Evolutionary conservation across 2,888 invertebrate genomes (phyloP).

Genomic region (Lobophora halterata): DNA sequence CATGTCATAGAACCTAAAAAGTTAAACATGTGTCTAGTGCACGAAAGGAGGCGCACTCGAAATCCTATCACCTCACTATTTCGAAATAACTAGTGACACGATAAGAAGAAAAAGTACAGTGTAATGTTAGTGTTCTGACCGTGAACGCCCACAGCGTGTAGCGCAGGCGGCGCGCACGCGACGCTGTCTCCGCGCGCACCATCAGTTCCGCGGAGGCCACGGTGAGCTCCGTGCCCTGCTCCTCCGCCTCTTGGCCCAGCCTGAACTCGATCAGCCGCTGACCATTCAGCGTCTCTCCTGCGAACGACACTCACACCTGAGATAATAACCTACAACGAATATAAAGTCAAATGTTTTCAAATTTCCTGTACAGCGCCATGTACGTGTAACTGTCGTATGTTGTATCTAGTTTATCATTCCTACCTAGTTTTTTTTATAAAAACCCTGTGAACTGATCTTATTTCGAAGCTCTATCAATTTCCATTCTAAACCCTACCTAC

Average conservation of each 20-base stretch:
- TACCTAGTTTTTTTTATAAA: too few species aligned
- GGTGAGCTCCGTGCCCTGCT: slow-evolving; percentile 81
- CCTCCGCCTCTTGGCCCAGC: slow-evolving; percentile 82
- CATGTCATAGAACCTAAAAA: too few species aligned
- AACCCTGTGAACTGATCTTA: too few species aligned
- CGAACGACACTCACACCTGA: slow-evolving; percentile 29
- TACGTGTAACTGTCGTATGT: too few species aligned
- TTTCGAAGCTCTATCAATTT: too few species aligned
- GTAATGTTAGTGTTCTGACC: slow-evolving; percentile 41
- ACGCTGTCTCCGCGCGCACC: slow-evolving; percentile 76
- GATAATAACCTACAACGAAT: neutral
- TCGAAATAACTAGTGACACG: too few species aligned
- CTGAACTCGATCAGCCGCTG: slow-evolving; percentile 93
- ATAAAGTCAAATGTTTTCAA: slow-evolving; percentile 1
- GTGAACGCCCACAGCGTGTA: slow-evolving; percentile 88
- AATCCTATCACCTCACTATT: too few species aligned
- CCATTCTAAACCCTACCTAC: slow-evolving; percentile 5
- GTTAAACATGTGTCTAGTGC: too few species aligned
- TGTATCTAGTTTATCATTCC: too few species aligned
- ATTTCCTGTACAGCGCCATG: too few species aligned
- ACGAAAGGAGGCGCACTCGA: too few species aligned
- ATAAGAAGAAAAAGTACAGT: too few species aligned
- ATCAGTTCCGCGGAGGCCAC: slow-evolving; percentile 91
- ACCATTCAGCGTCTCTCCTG: slow-evolving; percentile 91
- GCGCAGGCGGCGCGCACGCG: slow-evolving; percentile 62